Base-by-base conservation (phyloP, 2,113 vertebrate species). In the Xyrauchen texanus region DNA sequence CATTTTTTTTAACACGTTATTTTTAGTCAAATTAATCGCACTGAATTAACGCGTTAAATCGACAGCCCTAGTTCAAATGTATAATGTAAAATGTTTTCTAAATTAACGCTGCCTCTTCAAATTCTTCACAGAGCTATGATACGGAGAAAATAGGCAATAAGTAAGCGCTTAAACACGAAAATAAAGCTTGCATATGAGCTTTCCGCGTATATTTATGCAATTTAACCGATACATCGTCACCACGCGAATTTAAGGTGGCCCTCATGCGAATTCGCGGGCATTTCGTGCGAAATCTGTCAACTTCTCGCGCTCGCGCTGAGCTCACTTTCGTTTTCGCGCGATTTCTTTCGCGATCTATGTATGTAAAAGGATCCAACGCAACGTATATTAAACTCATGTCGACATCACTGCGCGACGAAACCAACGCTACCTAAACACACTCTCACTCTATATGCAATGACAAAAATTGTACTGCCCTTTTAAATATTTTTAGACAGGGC, bases 401-500 rank as follows among this genome's bases (percentile, higher is more conserved):
- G 72, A 63, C 72, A 63, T 74, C 72, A 74, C 58, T 63, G 72
- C 12, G 72, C 72, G 72, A 74, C 71, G 71, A 49, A 8, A 4
- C 55, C 55, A 47, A 5, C 15, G 70, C 4, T 49, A 49, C 13
- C 71, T 49, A 61, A 49, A 64, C 72, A n/a, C 45, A 3, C 57
- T 21, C 15, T 65, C 57, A 12, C 15, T 65, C 71, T 3, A n/a
- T 6, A 13, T 58, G 73, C 61, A 44, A 53, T 44, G n/a, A 64
- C 55, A 34, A 34, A 34, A 1, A 34, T 1, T 34, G 21, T 34
- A 12, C 46, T 42, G 16, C 5, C 61, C 11, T 10, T 55, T 58
- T 13, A 58, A 57, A 12, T 34, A 34, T 34, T 34, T 34, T 12
- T 11, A 0, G 4, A 12, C 4, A 55, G 12, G 4, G 53, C 11